A percentile compares a stretch with the other conserved stretches of the same genome.
These are phyloP conservation scores for Flexamia atlantica DNA, from an alignment of 2,888 invertebrate species.

Conservation along the genomic window DNA sequence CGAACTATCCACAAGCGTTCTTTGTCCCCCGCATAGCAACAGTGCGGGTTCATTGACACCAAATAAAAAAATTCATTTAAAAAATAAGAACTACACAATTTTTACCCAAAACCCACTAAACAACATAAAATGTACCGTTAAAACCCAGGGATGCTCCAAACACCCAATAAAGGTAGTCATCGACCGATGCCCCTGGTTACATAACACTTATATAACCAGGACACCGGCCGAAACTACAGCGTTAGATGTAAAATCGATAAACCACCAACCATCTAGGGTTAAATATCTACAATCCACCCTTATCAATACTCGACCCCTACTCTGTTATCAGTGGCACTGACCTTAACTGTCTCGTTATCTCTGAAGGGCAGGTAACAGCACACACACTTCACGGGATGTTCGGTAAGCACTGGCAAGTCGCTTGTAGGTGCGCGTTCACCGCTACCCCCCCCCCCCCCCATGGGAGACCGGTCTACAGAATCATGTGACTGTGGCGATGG, in stretches of 20 bases:
- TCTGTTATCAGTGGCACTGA: background rate
- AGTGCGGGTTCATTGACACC: background rate
- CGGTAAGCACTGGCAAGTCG: background rate
- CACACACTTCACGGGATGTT: background rate
- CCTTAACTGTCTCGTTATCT: background rate
- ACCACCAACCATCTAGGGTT: background rate
- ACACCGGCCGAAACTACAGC: background rate
- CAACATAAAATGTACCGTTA: background rate
- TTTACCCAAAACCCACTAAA: background rate
- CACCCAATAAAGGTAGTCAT: background rate
- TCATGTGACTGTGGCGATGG: background rate
- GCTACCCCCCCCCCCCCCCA: background rate
- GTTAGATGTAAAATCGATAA: background rate
- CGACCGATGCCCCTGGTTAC: slow-evolving; percentile 36
- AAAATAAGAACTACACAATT: background rate
- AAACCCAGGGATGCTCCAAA: background rate
- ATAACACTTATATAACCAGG: slow-evolving; percentile 34
- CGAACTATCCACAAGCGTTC: too few relatives aligned
- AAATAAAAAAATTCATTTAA: background rate
- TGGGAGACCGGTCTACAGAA: background rate
- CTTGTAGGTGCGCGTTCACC: background rate
- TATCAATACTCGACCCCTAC: background rate
- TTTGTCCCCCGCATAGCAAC: background rate
- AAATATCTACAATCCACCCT: background rate
- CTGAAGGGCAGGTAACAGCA: background rate